Conservation (phyloP, 2,113 vertebrate genomes). For the Tetrax tetrax region DNA sequence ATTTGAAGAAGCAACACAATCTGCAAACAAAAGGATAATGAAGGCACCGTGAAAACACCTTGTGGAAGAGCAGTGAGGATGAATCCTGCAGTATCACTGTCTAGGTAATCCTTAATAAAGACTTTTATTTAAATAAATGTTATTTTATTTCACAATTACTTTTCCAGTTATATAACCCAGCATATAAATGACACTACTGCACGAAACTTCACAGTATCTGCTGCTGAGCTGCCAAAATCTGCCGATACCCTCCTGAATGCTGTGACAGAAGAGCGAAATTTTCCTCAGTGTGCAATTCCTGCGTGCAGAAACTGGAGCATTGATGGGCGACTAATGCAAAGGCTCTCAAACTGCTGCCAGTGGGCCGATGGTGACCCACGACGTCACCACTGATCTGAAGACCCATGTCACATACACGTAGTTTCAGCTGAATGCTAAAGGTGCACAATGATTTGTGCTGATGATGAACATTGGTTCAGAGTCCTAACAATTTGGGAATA, state of each 20-base stretch:
- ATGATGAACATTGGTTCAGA: not conserved
- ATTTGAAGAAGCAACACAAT: not conserved
- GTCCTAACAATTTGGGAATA: not conserved
- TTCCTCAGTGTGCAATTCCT: not conserved
- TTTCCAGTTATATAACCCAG: not conserved
- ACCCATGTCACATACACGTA: rapidly evolving
- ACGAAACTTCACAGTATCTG: not conserved
- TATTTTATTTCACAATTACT: not conserved
- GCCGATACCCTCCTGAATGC: not conserved
- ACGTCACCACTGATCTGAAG: not conserved
- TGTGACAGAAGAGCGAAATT: not conserved
- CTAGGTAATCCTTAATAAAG: not conserved
- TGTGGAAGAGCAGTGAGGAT: not conserved
- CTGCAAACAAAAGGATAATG: not conserved
- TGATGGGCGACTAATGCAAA: not conserved
- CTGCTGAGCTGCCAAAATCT: not conserved
- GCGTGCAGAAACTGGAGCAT: not conserved
- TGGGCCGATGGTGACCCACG: not conserved
- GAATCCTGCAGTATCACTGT: not conserved
- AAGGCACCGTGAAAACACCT: not conserved
- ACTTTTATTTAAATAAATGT: not conserved
- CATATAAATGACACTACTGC: not conserved
- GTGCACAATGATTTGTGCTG: not conserved
- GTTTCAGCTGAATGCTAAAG: not conserved
- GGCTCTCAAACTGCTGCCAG: not conserved